Evolutionary conservation across 2,113 vertebrate genomes (phyloP).

Genomic region (Sander vitreus): DNA sequence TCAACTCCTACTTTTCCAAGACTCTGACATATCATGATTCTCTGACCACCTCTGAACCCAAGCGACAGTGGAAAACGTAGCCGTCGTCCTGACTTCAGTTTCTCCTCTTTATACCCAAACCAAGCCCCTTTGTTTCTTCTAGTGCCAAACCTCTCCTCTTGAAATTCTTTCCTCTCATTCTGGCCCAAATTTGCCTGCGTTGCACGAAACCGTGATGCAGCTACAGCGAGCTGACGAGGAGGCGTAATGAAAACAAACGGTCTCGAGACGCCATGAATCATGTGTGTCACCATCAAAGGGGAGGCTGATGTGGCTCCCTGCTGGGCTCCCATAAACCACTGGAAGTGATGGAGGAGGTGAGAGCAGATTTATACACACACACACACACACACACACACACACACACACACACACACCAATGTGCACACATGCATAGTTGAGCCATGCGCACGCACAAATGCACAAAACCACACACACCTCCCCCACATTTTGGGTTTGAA

Average conservation of each 20-base stretch:
- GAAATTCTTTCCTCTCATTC: constrained; percentile 76
- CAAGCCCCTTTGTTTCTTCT: constrained; percentile 73
- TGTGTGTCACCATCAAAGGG: constrained; percentile 76
- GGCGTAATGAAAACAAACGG: constrained; percentile 82
- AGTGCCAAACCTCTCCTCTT: constrained; percentile 68
- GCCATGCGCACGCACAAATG: background rate
- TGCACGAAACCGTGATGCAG: constrained; percentile 72
- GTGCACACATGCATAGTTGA: constrained; percentile 38
- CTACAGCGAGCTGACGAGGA: constrained; percentile 64
- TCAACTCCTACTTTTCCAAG: constrained; percentile 54
- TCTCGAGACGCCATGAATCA: constrained; percentile 75
- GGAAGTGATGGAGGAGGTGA: constrained; percentile 79
- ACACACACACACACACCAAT: constrained; percentile 35
- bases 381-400: constrained; percentile 15
- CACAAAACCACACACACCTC: constrained; percentile 5
- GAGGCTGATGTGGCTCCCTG: constrained; percentile 71
- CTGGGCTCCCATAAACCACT: constrained; percentile 76
- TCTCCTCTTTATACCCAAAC: constrained; percentile 60
- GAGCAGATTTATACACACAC: constrained; percentile 70
- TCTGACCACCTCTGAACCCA: constrained; percentile 69
- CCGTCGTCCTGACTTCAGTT: constrained; percentile 53
- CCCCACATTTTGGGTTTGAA: background rate
- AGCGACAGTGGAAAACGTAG: constrained; percentile 66
- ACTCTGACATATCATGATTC: constrained; percentile 54
- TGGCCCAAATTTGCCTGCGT: constrained; percentile 72